phyloP scores from a whole-genome alignment of 2,113 vertebrate species.

The Centrocercus urophasianus region DNA sequence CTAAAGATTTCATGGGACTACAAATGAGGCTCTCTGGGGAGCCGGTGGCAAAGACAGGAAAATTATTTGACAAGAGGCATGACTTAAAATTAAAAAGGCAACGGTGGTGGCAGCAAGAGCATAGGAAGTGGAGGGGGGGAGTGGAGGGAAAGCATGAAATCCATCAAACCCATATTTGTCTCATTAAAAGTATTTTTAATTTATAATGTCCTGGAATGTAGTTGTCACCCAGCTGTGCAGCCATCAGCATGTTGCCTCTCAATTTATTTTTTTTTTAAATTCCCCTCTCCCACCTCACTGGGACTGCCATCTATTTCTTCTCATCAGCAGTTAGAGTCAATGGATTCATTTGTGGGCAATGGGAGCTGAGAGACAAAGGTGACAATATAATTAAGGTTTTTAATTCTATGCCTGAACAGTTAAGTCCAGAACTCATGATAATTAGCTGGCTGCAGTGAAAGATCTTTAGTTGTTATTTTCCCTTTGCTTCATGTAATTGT shows the following conservation, averaged over 20 bases:
- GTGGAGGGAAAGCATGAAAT: constrained; percentile 63
- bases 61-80: constrained; percentile 26
- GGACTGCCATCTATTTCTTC: constrained; percentile 84
- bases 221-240: constrained; percentile 75
- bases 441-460: constrained; percentile 92
- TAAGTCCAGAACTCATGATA: constrained; percentile 97
- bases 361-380: constrained; percentile 86
- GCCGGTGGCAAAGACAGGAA: not conserved
- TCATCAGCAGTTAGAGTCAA: constrained; percentile 85
- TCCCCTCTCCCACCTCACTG: constrained; percentile 73
- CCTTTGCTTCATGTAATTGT: constrained; percentile 82
- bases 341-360: constrained; percentile 86
- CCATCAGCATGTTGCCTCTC: constrained; percentile 61
- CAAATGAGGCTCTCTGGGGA: fast-evolving
- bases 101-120: constrained; percentile 11
- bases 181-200: constrained; percentile 84
- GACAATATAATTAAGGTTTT: constrained; percentile 99
- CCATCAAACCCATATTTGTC: constrained; percentile 77
- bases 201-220: constrained; percentile 80
- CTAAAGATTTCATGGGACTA: not conserved
- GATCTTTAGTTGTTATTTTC: constrained; percentile 93
- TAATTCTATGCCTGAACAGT: constrained; percentile 99
- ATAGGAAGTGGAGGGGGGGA: not conserved
- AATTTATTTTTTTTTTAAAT: not conserved
- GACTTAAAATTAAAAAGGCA: constrained; percentile 45